phyloP scores from a whole-genome alignment of 2,888 invertebrate species.

The Protophormia terraenovae region DNA sequence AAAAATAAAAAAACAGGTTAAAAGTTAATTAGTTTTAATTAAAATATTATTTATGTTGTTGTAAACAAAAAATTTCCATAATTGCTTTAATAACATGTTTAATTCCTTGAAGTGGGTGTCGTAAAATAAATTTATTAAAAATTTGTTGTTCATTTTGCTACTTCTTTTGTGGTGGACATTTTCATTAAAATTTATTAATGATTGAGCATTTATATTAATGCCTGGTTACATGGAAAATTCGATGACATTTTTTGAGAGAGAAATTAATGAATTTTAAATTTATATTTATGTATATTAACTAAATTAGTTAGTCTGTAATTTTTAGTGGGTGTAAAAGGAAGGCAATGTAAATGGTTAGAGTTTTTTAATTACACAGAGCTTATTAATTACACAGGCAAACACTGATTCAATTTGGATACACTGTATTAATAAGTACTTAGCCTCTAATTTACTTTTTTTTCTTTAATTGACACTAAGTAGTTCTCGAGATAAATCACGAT shows the following conservation, averaged over 20 bases:
- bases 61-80: slow-evolving; percentile 22
- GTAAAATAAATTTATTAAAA: neutral
- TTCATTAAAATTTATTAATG: neutral
- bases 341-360: too few species aligned
- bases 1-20: slow-evolving; percentile 11
- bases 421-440: too few species aligned
- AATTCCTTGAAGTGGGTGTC: neutral
- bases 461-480: too few species aligned
- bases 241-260: neutral
- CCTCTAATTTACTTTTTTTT: too few species aligned
- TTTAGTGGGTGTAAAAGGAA: neutral
- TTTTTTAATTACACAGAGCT: too few species aligned
- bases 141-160: neutral
- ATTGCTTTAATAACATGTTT: neutral
- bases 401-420: too few species aligned
- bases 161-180: neutral
- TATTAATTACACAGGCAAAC: too few species aligned
- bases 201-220: neutral
- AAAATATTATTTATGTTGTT: slow-evolving; percentile 34
- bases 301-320: neutral
- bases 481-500: too few species aligned
- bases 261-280: neutral
- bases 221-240: neutral
- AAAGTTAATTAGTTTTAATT: slow-evolving; percentile 54
- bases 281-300: neutral